Percentiles rank a stretch among this genome's conserved stretches.
Evolutionary conservation across 2,797 vertebrate genomes (phyloP).

Genomic region (Dromococcyx pavoninus): DNA sequence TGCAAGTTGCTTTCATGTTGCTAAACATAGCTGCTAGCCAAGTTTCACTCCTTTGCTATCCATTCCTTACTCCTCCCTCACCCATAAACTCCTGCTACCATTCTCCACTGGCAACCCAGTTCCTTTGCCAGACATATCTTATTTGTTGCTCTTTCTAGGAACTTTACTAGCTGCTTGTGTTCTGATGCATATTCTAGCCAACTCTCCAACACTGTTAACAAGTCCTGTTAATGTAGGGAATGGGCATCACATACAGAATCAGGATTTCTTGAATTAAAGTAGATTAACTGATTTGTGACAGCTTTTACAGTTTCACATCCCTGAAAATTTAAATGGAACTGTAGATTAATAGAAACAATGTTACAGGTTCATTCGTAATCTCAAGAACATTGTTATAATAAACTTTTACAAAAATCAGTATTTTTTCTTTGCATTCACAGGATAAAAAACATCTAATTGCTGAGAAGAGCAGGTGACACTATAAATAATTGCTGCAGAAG

Average conservation of each 20-base stretch:
- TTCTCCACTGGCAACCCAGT: not conserved
- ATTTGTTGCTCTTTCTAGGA: not conserved
- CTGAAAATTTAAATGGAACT: not conserved
- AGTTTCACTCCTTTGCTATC: not conserved
- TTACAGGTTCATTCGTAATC: not conserved
- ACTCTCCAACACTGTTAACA: not conserved
- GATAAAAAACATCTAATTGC: not conserved
- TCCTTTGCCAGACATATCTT: not conserved
- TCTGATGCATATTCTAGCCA: not conserved
- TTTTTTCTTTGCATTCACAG: not conserved
- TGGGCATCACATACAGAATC: not conserved
- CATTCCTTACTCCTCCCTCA: not conserved
- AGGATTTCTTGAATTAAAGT: not conserved
- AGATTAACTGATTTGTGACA: not conserved
- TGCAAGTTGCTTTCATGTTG: not conserved
- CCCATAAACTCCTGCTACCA: not conserved
- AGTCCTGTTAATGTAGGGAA: not conserved
- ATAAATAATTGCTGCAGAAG: not conserved
- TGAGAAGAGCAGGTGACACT: not conserved
- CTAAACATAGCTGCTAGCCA: not conserved
- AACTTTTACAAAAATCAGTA: not conserved
- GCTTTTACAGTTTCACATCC: not conserved
- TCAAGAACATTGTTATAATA: not conserved
- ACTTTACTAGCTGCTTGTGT: not conserved
- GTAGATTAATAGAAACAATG: not conserved